Evolutionary conservation across 2,113 vertebrate species (phyloP).

Genomic region (Dendrocopos noguchii): DNA sequence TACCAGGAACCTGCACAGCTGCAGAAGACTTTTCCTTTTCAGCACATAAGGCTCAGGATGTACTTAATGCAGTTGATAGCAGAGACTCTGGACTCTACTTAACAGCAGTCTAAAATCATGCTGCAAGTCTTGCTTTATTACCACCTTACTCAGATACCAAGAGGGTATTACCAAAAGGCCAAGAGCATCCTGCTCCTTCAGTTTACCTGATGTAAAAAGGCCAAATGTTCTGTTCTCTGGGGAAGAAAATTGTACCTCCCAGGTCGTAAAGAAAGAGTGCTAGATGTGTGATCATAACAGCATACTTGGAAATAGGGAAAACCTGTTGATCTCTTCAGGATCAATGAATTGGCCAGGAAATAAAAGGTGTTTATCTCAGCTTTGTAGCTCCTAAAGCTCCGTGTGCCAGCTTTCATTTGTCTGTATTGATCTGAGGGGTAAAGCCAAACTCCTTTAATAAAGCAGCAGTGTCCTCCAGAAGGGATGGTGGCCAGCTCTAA

Average conservation of each 20-base stretch:
- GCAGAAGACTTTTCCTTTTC: background rate
- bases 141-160: background rate
- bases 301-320: background rate
- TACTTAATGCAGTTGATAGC: conserved; percentile 65
- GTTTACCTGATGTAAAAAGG: background rate
- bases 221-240: background rate
- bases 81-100: background rate
- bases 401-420: background rate
- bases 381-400: background rate
- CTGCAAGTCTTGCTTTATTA: background rate
- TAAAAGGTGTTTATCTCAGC: background rate
- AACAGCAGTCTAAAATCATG: background rate
- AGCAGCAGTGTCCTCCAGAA: background rate
- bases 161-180: background rate
- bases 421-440: background rate
- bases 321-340: background rate
- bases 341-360: background rate
- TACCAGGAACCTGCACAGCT: rapidly evolving
- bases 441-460: background rate
- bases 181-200: background rate
- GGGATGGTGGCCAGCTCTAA: background rate
- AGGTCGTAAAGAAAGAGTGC: no score
- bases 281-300: background rate
- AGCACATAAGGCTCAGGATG: rapidly evolving
- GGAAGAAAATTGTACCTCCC: background rate